A percentile compares a stretch with the other conserved stretches of the same genome.
These are phyloP conservation scores for Onychorhynchus coronatus DNA, from an alignment of 2,113 vertebrate species.

Conservation along the genomic window DNA sequence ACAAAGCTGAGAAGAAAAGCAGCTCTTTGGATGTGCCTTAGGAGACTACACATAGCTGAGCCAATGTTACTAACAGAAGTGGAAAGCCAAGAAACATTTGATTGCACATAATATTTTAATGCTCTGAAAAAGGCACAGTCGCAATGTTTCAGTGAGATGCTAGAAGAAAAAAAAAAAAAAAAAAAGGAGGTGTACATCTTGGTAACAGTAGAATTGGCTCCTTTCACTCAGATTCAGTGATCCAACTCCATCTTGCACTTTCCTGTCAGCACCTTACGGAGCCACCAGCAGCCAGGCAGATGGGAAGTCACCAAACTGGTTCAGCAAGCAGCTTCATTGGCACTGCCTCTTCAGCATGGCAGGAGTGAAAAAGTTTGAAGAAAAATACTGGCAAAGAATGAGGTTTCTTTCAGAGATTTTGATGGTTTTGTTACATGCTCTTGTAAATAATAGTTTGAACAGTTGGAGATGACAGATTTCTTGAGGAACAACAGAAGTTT, in stretches of 20 bases:
- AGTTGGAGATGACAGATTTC: background rate
- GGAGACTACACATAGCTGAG: background rate
- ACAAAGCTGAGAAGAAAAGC: background rate
- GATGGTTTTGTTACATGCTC: background rate
- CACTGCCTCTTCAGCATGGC: background rate
- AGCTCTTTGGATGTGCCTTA: background rate
- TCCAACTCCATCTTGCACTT: background rate
- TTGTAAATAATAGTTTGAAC: background rate
- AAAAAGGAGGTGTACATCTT: background rate
- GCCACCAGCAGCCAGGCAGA: background rate
- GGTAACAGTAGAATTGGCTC: background rate
- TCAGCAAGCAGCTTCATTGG: background rate
- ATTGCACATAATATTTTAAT: background rate
- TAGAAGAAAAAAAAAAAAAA: too few species aligned
- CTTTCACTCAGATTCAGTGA: background rate
- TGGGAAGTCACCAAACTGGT: background rate
- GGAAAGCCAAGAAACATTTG: background rate
- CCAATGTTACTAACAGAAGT: background rate
- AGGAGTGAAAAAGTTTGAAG: background rate
- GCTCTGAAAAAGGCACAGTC: background rate
- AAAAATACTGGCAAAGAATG: background rate
- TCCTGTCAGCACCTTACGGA: background rate
- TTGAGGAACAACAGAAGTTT: background rate
- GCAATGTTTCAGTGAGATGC: accelerated
- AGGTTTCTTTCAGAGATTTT: background rate